Percentiles rank a stretch among this genome's conserved stretches.
phyloP scores from a whole-genome alignment of 2,113 vertebrate genomes.

The Lycaon pictus region DNA sequence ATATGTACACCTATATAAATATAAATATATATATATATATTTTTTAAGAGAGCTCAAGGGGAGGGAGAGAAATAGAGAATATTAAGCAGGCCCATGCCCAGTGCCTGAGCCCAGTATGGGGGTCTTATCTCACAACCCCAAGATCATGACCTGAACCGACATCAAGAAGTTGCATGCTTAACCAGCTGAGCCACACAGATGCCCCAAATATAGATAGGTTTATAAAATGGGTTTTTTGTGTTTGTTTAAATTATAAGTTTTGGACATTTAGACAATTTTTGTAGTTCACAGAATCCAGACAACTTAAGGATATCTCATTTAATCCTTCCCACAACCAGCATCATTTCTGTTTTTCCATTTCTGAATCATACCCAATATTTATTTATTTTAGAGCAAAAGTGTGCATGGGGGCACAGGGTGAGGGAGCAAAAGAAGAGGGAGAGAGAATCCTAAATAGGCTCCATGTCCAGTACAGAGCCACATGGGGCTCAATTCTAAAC shows the following conservation, averaged over 20 bases:
- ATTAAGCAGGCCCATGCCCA: background rate
- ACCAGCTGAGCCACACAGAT: background rate
- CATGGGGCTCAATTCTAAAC: background rate
- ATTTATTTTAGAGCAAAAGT: background rate
- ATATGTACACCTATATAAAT: too few species aligned
- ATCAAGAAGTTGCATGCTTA: background rate
- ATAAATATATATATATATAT: too few species aligned
- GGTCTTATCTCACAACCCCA: background rate
- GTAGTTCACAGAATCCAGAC: background rate
- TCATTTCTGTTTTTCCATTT: conserved; percentile 54
- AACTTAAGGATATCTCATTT: background rate
- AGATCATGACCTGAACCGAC: background rate
- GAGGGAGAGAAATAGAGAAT: background rate
- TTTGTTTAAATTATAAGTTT: conserved; percentile 48
- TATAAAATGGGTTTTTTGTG: background rate
- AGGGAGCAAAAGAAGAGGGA: background rate
- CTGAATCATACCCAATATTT: background rate
- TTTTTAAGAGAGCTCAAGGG: background rate
- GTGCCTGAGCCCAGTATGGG: background rate
- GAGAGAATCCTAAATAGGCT: background rate
- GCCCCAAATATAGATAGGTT: background rate
- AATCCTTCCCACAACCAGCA: background rate
- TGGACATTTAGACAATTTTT: background rate
- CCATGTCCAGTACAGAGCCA: background rate
- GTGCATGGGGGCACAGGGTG: background rate